Evolutionary conservation across 2,113 vertebrate species (phyloP).

Genomic region (Guaruba guarouba): DNA sequence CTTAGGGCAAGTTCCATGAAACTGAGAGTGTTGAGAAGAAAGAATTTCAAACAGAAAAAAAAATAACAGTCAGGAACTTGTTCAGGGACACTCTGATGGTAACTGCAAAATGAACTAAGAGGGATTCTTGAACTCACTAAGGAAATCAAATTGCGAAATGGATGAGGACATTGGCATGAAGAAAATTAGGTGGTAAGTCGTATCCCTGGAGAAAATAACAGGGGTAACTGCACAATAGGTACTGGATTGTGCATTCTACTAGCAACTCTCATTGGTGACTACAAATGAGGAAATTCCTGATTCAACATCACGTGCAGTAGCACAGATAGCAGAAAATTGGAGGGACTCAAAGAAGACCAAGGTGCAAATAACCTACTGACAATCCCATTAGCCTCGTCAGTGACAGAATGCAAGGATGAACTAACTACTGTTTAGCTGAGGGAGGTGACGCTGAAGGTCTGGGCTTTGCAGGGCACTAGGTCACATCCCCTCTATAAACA

Average conservation of each 20-base stretch:
- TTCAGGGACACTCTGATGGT: background rate
- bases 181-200: conserved; percentile 32
- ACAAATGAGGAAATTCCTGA: background rate
- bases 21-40: background rate
- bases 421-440: background rate
- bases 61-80: background rate
- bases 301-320: background rate
- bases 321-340: background rate
- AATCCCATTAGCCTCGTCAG: background rate
- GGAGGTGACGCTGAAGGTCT: background rate
- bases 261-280: background rate
- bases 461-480: background rate
- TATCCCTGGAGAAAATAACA: conserved; percentile 27
- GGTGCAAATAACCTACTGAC: background rate
- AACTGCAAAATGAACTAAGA: background rate
- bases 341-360: background rate
- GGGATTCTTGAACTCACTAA: conserved; percentile 29
- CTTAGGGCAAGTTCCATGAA: background rate
- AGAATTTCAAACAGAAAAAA: background rate
- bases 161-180: conserved; percentile 43
- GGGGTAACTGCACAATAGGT: conserved; percentile 6
- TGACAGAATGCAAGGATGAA: background rate
- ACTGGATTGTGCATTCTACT: background rate
- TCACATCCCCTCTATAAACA: conserved; percentile 4
- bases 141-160: conserved; percentile 39